Conservation (phyloP, 1,140 invertebrate genomes). For the Philaenus spumarius region DNA sequence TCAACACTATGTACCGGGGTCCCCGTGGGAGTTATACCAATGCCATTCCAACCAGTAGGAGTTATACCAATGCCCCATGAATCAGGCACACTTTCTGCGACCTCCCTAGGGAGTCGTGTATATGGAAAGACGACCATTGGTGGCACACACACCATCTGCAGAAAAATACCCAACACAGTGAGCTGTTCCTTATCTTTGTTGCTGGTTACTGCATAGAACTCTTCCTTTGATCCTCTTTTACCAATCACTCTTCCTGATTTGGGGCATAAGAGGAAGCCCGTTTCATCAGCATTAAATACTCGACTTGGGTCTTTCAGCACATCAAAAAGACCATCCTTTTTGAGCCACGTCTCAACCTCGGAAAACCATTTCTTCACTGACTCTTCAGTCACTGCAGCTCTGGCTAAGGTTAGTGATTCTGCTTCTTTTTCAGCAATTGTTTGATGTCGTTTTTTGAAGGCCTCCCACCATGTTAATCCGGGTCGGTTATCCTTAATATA, state of each 20-base stretch:
- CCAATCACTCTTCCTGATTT: constrained; percentile 16
- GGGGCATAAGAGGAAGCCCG: constrained; percentile 17
- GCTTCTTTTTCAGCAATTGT: constrained; percentile 23
- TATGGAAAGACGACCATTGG: no score
- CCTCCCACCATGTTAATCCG: constrained; percentile 35
- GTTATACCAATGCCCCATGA: no score
- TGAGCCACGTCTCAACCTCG: constrained; percentile 29
- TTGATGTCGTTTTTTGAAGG: constrained; percentile 33
- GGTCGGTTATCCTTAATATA: constrained; percentile 30
- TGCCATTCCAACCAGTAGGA: no score
- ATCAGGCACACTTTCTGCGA: no score
- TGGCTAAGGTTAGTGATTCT: constrained; percentile 28
- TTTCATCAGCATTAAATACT: constrained; percentile 27
- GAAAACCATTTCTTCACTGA: constrained; percentile 33
- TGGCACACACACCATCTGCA: no score
- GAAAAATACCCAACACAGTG: no score
- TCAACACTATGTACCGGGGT: no score
- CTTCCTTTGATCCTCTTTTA: constrained; percentile 9
- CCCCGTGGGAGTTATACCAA: no score
- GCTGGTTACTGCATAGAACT: no score
- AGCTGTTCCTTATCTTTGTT: no score
- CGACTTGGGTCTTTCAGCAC: constrained; percentile 22
- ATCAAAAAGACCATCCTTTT: constrained; percentile 14
- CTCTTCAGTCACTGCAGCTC: constrained; percentile 27
- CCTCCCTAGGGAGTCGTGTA: no score